Evolutionary conservation across 2,113 vertebrate species (phyloP), one percentile per base, ranked within the genome.

Genomic region (Loxodonta africana): DNA sequence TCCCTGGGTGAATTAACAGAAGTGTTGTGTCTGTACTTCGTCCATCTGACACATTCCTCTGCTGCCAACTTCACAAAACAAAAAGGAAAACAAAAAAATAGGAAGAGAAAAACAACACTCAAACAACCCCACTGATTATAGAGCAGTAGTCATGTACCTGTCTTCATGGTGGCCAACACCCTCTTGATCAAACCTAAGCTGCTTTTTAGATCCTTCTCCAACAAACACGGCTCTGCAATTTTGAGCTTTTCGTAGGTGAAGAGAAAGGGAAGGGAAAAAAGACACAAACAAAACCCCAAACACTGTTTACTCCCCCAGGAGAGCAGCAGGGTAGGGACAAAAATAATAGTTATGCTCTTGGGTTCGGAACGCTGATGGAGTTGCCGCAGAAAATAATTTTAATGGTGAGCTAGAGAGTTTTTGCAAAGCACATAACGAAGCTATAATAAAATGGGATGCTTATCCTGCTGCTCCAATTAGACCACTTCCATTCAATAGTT

Each of bases 401-500:
- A 98, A 98, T 98, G 97, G 97, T 93, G 91, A 97, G 96, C 91
- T 76, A 95, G 2, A 0, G 81, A 97, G 97, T 97, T 97, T 97
- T 98, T 98, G 96, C 97, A 98, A 98, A 99, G 98, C 95, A 97
- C 96, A 94, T 91, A 98, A 98, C 20, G 46, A 98, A 98, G 97
- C 95, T 97, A 94, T 97, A 98, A 98, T 98, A 98, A 98, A 98
- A 98, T 94, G 94, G 97, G 98, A 97, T 96, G 92, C 97, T 98
- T 98, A 97, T 98, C 97, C 97, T 95, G 97, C 97, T 97, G 97
- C 97, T 98, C 97, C 33, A 96, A 98, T 98, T 98, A 98, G 98
- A 95, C 98, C 97, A 98, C 95, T 98, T 98, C 97, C 85, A 71
- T 98, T 98, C 89, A 69, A 97, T 62, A 97, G 96, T 57, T 97